Percentiles rank a stretch among this genome's conserved stretches.
Conservation (phyloP, 2,797 vertebrate genomes). For the Dipus sagitta region DNA sequence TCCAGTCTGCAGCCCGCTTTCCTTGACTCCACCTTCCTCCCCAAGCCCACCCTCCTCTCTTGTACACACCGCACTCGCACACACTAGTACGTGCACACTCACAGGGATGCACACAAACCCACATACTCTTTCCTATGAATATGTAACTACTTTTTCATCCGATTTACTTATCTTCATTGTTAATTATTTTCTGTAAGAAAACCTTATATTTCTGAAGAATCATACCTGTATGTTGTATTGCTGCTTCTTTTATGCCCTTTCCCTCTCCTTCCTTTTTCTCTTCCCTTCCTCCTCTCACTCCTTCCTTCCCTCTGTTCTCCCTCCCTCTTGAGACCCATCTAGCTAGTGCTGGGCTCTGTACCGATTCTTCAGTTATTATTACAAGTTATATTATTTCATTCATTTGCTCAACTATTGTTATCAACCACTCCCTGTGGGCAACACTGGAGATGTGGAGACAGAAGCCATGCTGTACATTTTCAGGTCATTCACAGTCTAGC, state of each 20-base stretch:
- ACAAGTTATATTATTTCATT: background rate
- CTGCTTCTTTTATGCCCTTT: background rate
- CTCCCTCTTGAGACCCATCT: background rate
- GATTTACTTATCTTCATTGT: conserved; percentile 42
- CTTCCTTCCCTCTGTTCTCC: background rate
- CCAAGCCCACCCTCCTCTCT: too few species aligned
- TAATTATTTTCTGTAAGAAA: conserved; percentile 26
- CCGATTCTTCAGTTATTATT: conserved; percentile 6
- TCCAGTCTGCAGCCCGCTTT: background rate
- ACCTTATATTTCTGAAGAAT: conserved; percentile 46
- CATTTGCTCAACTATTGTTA: conserved; percentile 1
- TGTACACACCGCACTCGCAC: too few species aligned
- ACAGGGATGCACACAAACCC: too few species aligned
- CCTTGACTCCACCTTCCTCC: conserved; percentile 27
- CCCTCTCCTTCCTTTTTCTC: too few species aligned
- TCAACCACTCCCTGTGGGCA: background rate
- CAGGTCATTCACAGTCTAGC: background rate
- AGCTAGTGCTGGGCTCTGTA: background rate
- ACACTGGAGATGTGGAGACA: background rate
- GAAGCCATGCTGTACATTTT: background rate
- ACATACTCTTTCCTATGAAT: background rate
- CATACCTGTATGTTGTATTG: background rate
- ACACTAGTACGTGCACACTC: too few species aligned
- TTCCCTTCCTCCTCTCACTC: background rate
- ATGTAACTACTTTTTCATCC: conserved; percentile 22